phyloP scores from a whole-genome alignment of 1,140 invertebrate species.

The Doryteuthis pealeii region DNA sequence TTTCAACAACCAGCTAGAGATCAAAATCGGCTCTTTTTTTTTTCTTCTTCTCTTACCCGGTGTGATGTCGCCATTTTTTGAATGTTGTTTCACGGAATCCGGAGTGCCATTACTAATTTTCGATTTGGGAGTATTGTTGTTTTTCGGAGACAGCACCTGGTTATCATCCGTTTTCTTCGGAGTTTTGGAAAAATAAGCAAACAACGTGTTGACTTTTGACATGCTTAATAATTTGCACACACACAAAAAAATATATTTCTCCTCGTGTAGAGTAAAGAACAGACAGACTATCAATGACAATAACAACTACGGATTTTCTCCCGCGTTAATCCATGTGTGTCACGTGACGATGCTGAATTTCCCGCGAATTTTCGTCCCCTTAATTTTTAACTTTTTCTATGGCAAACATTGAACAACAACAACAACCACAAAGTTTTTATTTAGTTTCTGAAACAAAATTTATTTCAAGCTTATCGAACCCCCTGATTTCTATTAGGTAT shows the following conservation, averaged over 20 bases:
- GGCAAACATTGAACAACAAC: no score
- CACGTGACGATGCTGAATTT: background rate
- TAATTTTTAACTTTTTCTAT: no score
- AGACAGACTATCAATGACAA: background rate
- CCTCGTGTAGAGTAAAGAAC: background rate
- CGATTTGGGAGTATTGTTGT: background rate
- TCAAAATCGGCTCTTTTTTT: background rate
- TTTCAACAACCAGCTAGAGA: background rate
- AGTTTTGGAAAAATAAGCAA: background rate
- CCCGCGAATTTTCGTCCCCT: background rate
- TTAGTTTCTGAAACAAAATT: no score
- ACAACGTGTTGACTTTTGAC: background rate
- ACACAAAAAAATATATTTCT: background rate
- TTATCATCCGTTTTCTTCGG: background rate
- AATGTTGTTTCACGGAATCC: background rate
- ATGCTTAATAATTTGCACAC: background rate
- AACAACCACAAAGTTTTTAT: no score
- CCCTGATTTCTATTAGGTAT: no score
- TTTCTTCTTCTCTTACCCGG: background rate
- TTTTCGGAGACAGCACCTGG: background rate
- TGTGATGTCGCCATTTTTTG: background rate
- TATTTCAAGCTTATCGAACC: no score
- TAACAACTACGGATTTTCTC: background rate
- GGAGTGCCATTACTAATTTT: background rate
- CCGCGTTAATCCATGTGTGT: background rate